Conservation (phyloP, 2,888 invertebrate genomes). For the Idaea biselata region DNA sequence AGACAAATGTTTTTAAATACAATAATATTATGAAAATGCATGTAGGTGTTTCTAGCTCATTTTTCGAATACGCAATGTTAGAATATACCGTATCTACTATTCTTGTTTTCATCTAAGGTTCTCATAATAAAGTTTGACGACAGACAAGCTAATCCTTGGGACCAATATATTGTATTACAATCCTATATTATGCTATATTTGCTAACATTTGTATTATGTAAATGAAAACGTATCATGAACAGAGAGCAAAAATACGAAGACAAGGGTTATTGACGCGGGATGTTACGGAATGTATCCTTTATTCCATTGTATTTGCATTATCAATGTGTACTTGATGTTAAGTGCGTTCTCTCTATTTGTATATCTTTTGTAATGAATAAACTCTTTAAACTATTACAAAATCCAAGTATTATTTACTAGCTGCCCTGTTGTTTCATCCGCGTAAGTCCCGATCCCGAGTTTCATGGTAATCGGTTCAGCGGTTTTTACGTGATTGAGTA, state of each 20-base stretch:
- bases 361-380: constrained; percentile 54
- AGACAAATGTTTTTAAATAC: no score
- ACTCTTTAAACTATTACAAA: constrained; percentile 35
- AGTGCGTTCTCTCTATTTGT: constrained; percentile 58
- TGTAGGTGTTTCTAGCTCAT: no score
- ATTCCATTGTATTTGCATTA: constrained; percentile 65
- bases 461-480: no score
- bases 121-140: constrained; percentile 12
- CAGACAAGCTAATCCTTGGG: constrained; percentile 6
- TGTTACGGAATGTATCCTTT: constrained; percentile 49
- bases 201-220: constrained; percentile 11
- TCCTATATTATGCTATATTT: constrained; percentile 11
- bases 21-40: no score
- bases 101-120: no score
- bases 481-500: no score
- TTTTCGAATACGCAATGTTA: no score
- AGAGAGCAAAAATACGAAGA: constrained; percentile 14
- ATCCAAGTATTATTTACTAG: neutral
- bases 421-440: no score
- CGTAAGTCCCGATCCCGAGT: no score
- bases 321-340: constrained; percentile 58
- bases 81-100: no score
- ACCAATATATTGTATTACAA: neutral
- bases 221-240: constrained; percentile 3
- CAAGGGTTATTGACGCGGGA: constrained; percentile 4